These are phyloP conservation scores for Serinus canaria DNA, from an alignment of 2,113 vertebrate species.

Conservation along the genomic window DNA sequence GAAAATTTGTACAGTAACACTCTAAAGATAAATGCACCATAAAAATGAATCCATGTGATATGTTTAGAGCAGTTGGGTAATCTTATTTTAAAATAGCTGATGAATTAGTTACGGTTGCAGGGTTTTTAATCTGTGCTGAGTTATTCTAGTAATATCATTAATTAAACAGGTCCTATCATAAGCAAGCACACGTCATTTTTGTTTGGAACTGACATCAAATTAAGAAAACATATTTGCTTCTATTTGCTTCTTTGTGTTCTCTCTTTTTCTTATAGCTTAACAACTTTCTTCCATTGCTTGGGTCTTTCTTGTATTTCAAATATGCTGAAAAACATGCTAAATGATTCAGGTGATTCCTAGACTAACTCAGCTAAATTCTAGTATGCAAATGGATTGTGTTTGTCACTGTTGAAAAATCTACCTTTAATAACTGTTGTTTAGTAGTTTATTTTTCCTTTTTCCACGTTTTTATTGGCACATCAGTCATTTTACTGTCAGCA, in stretches of 20 bases:
- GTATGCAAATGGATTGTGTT: not conserved
- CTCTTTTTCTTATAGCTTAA: not conserved
- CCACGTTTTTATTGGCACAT: not conserved
- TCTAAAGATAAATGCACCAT: not conserved
- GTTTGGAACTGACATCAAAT: not conserved
- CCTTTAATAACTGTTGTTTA: not conserved
- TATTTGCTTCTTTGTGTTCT: not conserved
- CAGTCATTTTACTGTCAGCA: not conserved
- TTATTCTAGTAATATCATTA: not conserved
- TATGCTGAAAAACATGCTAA: not conserved
- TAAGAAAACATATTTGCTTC: not conserved
- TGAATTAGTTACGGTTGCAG: not conserved
- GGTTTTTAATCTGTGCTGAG: not conserved
- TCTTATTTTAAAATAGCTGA: not conserved
- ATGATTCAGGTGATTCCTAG: not conserved
- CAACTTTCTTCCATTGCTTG: not conserved
- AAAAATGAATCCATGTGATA: not conserved
- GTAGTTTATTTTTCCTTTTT: not conserved
- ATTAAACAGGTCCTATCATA: not conserved
- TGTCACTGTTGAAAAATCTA: not conserved
- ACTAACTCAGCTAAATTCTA: not conserved
- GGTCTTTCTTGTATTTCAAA: not conserved
- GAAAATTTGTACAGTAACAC: not conserved
- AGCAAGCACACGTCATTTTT: accelerated
- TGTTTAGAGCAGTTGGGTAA: not conserved